Conservation (phyloP, 2,113 vertebrate genomes). For the Poeciliopsis turrubarensis region DNA sequence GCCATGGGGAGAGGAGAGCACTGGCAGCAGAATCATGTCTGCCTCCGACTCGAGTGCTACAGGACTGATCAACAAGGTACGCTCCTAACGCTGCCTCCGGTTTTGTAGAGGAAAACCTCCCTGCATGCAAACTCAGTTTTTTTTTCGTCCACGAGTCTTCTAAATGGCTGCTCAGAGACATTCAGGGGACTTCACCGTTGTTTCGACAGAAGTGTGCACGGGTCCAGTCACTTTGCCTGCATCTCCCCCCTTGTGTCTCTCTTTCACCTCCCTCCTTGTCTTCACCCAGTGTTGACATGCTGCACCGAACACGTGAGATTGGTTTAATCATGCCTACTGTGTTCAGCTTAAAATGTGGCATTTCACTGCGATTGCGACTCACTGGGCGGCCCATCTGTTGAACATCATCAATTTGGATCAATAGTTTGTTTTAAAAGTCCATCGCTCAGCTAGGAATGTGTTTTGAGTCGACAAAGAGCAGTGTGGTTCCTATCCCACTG, state of each 20-base stretch:
- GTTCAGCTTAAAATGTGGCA: constrained; percentile 11
- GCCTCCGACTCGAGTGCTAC: constrained; percentile 81
- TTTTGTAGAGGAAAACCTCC: constrained; percentile 21
- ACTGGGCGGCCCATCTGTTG: constrained; percentile 48
- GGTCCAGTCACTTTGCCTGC: constrained; percentile 59
- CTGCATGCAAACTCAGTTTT: constrained; percentile 49
- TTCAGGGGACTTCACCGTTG: constrained; percentile 16
- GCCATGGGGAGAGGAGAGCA: constrained; percentile 69
- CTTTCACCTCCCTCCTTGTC: constrained; percentile 18
- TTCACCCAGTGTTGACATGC: constrained; percentile 24
- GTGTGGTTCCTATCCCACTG: not conserved
- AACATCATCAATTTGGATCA: constrained; percentile 8
- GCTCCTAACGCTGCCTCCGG: constrained; percentile 49
- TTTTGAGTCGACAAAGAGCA: not conserved
- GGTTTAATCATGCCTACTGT: constrained; percentile 12
- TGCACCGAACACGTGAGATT: constrained; percentile 6
- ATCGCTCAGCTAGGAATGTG: not conserved
- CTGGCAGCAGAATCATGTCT: constrained; percentile 76
- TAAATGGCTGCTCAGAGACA: constrained; percentile 39
- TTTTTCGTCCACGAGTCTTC: constrained; percentile 14
- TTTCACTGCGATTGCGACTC: constrained; percentile 23
- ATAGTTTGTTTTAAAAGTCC: not conserved
- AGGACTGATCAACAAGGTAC: constrained; percentile 83
- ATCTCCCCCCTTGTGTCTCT: constrained; percentile 39
- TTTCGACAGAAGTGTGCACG: constrained; percentile 59